A percentile compares a stretch with the other conserved stretches of the same genome.
Conservation (phyloP, 2,888 invertebrate species). For the Parnassius apollo region DNA sequence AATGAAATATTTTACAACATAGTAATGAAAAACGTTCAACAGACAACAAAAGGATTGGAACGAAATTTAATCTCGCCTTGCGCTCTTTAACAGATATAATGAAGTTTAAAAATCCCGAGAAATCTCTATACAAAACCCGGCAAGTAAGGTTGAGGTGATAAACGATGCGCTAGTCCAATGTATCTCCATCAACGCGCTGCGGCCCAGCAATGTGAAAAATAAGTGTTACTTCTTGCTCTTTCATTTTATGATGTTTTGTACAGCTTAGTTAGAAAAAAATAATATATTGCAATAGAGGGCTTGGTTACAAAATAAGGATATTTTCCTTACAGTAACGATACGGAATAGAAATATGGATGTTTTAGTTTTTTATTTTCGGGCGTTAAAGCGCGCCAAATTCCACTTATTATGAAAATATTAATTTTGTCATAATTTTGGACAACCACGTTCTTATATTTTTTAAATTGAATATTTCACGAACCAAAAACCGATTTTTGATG, state of each 20-base stretch:
- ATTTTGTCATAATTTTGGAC: no score
- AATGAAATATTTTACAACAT: constrained; percentile 22
- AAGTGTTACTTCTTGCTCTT: constrained; percentile 50
- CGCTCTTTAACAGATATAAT: constrained; percentile 53
- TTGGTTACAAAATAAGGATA: no score
- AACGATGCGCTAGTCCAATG: constrained; percentile 70
- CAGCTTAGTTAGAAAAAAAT: constrained; percentile 30
- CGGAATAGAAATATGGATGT: no score
- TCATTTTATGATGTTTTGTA: constrained; percentile 40
- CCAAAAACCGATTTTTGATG: no score
- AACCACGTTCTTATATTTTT: no score
- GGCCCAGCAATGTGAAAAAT: constrained; percentile 64
- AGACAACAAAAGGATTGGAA: constrained; percentile 45
- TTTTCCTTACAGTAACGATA: no score
- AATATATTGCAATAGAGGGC: neutral
- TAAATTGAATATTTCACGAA: no score
- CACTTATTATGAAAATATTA: no score
- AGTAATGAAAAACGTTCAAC: constrained; percentile 25
- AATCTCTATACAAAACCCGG: constrained; percentile 56
- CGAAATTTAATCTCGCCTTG: constrained; percentile 54
- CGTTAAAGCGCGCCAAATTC: no score
- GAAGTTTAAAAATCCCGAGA: constrained; percentile 58
- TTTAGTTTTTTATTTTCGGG: no score
- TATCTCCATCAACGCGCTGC: constrained; percentile 69
- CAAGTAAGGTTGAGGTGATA: constrained; percentile 67